Percentiles rank a stretch among this genome's conserved stretches.
phyloP scores from a whole-genome alignment of 1,140 invertebrate species.

The Odontomachus brunneus region DNA sequence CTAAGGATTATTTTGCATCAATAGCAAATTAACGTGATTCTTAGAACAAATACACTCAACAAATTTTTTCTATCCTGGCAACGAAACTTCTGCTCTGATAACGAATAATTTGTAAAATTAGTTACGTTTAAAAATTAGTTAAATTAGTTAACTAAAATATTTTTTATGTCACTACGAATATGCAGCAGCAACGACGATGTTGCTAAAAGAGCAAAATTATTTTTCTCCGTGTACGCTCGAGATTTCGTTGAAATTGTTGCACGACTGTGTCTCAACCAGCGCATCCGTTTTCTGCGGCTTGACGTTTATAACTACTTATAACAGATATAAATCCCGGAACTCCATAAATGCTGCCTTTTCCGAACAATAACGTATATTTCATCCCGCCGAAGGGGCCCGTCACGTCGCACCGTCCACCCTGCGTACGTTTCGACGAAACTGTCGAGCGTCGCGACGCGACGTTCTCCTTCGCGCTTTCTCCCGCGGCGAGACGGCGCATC shows the following conservation, averaged over 20 bases:
- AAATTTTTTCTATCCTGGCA: no score
- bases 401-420: not conserved
- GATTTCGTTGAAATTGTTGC: not conserved
- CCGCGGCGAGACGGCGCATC: no score
- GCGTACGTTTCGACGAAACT: conserved; percentile 10
- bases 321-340: not conserved
- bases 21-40: no score
- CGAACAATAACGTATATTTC: conserved; percentile 12
- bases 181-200: no score
- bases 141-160: no score
- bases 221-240: not conserved
- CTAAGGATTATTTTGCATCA: no score
- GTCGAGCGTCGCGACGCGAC: not conserved
- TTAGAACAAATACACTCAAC: no score
- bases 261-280: not conserved
- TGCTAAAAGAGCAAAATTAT: not conserved
- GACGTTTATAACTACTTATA: conserved; percentile 13
- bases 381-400: not conserved
- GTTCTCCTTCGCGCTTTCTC: conserved; percentile 50
- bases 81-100: no score
- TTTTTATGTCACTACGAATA: no score
- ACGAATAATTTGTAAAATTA: no score
- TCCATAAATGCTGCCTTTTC: conserved; percentile 10
- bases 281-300: no score
- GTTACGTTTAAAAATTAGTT: no score